phyloP scores from a whole-genome alignment of 2,113 vertebrate species.

The Cryptomyrus ogoouensis region DNA sequence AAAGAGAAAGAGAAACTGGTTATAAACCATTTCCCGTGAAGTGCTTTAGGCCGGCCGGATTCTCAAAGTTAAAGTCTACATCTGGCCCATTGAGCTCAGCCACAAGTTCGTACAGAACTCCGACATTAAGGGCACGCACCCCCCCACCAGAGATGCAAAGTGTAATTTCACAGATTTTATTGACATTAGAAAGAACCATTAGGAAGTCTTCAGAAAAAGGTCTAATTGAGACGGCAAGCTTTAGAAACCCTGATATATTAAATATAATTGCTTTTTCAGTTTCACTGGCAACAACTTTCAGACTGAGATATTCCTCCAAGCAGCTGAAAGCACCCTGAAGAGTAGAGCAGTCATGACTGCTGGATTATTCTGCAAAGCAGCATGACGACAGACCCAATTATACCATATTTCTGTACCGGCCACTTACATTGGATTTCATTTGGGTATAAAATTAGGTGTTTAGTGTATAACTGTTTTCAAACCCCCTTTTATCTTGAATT shows the following conservation, averaged over 20 bases:
- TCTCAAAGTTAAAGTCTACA: slow-evolving; percentile 50
- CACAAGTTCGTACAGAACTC: slow-evolving; percentile 26
- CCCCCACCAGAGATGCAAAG: slow-evolving; percentile 13
- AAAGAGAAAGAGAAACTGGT: slow-evolving; percentile 54
- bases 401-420: neutral
- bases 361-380: neutral
- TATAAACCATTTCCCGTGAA: slow-evolving; percentile 53
- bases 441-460: slow-evolving; percentile 30
- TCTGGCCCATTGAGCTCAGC: slow-evolving; percentile 52
- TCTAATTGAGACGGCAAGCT: neutral
- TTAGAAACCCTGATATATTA: slow-evolving; percentile 12
- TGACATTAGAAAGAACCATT: neutral
- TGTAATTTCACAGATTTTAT: slow-evolving; percentile 11
- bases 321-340: slow-evolving; percentile 13
- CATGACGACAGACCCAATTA: neutral
- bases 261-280: slow-evolving; percentile 30
- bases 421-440: slow-evolving; percentile 3
- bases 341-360: neutral
- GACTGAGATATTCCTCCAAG: slow-evolving; percentile 13
- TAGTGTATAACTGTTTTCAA: slow-evolving; percentile 22
- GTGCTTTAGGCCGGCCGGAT: slow-evolving; percentile 50
- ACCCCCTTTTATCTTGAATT: slow-evolving; percentile 13
- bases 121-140: slow-evolving; percentile 26
- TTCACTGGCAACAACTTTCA: slow-evolving; percentile 25
- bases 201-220: neutral